A percentile compares a stretch with the other conserved stretches of the same genome.
phyloP scores from a whole-genome alignment of 92 coral and sea anemone genomes.

The Pocillopora meandrina region DNA sequence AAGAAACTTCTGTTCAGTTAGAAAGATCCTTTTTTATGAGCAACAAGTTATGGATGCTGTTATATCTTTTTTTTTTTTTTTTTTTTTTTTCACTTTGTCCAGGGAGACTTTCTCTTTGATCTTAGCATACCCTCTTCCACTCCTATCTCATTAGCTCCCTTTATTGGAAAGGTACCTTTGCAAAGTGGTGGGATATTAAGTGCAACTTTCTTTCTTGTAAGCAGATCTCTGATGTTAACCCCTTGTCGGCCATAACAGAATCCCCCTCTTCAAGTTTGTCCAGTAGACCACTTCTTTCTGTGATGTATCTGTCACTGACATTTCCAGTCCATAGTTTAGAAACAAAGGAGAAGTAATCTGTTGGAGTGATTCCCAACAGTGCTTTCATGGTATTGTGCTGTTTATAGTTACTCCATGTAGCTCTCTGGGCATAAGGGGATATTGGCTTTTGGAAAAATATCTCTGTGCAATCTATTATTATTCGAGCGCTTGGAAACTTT shows the following conservation, averaged over 20 bases:
- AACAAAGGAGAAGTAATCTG: conserved; percentile 37
- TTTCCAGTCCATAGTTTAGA: conserved; percentile 61
- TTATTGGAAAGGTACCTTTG: conserved; percentile 19
- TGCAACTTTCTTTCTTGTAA: conserved; percentile 33
- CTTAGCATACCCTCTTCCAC: not conserved
- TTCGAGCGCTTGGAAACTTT: conserved; percentile 9
- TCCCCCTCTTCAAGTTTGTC: conserved; percentile 42
- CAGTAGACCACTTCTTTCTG: conserved; percentile 39
- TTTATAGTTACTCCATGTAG: conserved; percentile 11
- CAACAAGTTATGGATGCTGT: too few species aligned
- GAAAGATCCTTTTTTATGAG: too few species aligned
- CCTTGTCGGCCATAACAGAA: conserved; percentile 43
- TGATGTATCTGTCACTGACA: conserved; percentile 41
- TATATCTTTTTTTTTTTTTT: not conserved
- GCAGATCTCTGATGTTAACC: conserved; percentile 33
- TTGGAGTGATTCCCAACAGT: conserved; percentile 38
- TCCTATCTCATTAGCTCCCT: not conserved
- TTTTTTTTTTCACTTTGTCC: too few species aligned
- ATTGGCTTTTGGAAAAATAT: conserved; percentile 15
- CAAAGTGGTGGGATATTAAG: conserved; percentile 51
- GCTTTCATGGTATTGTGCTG: conserved; percentile 48
- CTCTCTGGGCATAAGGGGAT: conserved; percentile 29
- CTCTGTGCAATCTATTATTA: conserved; percentile 38
- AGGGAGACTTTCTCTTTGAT: not conserved
- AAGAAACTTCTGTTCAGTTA: too few species aligned